Base-by-base conservation (phyloP, 2,888 invertebrate genomes). In the Leucophenga montana region DNA sequence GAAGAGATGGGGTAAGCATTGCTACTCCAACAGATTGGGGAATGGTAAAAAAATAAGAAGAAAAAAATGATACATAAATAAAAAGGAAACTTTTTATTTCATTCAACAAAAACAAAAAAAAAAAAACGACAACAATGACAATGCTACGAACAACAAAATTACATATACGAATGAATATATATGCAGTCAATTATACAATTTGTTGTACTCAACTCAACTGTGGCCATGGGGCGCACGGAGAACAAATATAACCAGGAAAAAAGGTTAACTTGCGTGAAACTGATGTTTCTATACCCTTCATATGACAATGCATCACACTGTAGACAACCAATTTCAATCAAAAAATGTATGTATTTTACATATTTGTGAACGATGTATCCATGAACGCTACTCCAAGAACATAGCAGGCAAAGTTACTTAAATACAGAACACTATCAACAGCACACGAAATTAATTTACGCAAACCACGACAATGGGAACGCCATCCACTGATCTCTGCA, bases 151-250 rank as follows among this genome's bases (percentile, higher is more conserved):
- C 50, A 50, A 50, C 50, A 50, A 50, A 50, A 16, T n/a, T 18
- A 50, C 16, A 8, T 50, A 50, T 50, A 18, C 50, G 39, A 61
- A 61, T 61, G 61, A 61, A 61, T 61, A 61, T 61, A 61, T 18
- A 59, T 39, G 50, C n/a, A 64, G 62, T 64, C 62, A 64, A 64
- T 64, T 64, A 64, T 64, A 48, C 62, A 64, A 64, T 64, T 64
- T 64, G 62, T 64, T 64, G 46, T 64, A 8, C 11, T 44, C 31
- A 77, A 70, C 46, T 76, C 76, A 50, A 70, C 73, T 46, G 68
- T 44, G n/a, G 4, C 73, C 74, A 13, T 22, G 13, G 27, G 8
- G 22, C 20, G 56, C 18, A 18, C 54, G 11, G 11, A 1, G 20
- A 18, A 54, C 3, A n/a, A 54, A 1, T 54, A 9, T 11, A 54